These are phyloP conservation scores for Polydrusus pterygomalis DNA, from an alignment of 2,888 invertebrate genomes.

Conservation along the genomic window DNA sequence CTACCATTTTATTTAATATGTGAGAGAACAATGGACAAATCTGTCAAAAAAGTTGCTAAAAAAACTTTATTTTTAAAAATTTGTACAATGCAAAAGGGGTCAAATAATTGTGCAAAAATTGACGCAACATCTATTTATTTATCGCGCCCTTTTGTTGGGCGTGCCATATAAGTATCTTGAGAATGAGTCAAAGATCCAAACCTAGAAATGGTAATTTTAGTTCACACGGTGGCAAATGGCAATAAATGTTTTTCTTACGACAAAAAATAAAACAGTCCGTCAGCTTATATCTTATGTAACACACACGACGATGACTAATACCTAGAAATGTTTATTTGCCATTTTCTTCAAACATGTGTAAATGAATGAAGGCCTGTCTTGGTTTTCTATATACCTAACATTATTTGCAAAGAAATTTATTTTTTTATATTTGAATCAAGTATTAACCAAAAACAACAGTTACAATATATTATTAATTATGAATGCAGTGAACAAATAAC, in stretches of 20 bases:
- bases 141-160: too few species aligned
- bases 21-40: too few species aligned
- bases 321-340: background rate
- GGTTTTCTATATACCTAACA: background rate
- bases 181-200: slow-evolving; percentile 8
- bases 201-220: slow-evolving; percentile 5
- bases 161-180: too few species aligned
- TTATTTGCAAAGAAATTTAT: background rate
- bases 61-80: too few species aligned
- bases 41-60: too few species aligned
- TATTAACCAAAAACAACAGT: background rate
- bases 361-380: slow-evolving; percentile 1
- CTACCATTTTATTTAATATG: too few species aligned
- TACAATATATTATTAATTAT: background rate
- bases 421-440: background rate
- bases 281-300: slow-evolving; percentile 7
- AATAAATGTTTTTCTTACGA: background rate
- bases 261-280: background rate
- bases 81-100: too few species aligned
- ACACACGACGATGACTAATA: slow-evolving; percentile 9
- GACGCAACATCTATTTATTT: too few species aligned
- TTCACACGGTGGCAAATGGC: slow-evolving; percentile 1
- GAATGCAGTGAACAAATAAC: background rate
- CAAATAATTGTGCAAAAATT: too few species aligned
- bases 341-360: slow-evolving; percentile 6